Evolutionary conservation across 2,888 invertebrate genomes (phyloP), one percentile per base, ranked within the genome.

Genomic region (Tetragnatha montana): DNA sequence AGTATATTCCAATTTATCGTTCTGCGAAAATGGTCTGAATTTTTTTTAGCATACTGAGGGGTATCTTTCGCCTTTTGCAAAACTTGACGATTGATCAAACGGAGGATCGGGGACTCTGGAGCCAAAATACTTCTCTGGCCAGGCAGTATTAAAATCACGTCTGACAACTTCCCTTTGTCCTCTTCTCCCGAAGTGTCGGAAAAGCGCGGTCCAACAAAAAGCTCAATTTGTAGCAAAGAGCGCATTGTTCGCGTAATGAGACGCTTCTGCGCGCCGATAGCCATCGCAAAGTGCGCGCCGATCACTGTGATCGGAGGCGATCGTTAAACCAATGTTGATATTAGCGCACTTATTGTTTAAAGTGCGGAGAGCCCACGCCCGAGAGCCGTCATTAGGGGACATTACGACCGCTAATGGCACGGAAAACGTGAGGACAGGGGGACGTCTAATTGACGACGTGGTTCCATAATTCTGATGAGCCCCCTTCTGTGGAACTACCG

Each of bases 251-350:
- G 78, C 14, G 22, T 78, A 60, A 78, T 78, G 60, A 76, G 60
- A 17, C 21, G 21, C 22, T 78, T 60, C 60, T 21, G 6, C 17
- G 8, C 14, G 35, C 51, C 21, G 75, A 75, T 35, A 75, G 49
- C 4, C 75, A 75, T 73, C 73, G 22, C 76, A 78, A 78, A 78
- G 78, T 60, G 78, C 78, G 51, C 78, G 17, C 78, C 51, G 83
- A 83, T 83, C 35, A 83, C 21, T 47, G 75, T 75, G 60, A 83
- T 83, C 47, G 73, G 73, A 74, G 47, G 83, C 50, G 83, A 35
- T 75, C 83, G 75, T 83, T 83, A 75, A 83, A 83, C 60, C 74
- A 83, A 83, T 83, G 83, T 83, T 83, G 83, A 83, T 83, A 83
- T 83, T 83, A 76, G 68, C 68, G 14, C 75, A 75, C 69, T 73